Conservation (phyloP, 2,113 vertebrate genomes). For the Crocuta crocuta region DNA sequence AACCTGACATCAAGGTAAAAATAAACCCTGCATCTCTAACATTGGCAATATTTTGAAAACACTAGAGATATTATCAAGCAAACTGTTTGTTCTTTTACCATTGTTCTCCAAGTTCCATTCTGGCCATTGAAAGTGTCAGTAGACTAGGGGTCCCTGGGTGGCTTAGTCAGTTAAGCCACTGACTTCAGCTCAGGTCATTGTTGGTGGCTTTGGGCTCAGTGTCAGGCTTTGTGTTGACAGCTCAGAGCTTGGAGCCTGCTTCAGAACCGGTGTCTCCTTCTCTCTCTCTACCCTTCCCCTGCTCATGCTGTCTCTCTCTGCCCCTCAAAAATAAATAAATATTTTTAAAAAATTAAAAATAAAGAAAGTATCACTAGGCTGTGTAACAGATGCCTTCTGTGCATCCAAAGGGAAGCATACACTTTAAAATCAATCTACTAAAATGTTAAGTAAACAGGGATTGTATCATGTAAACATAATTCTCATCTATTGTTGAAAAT, state of each 20-base stretch:
- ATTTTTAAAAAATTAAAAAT: no score
- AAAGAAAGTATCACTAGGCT: neutral
- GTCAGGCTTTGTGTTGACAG: no score
- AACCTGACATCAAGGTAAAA: conserved; percentile 58
- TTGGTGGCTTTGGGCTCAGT: no score
- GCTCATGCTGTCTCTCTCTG: no score
- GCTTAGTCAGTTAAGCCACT: no score
- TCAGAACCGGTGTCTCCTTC: no score
- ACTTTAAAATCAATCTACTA: neutral
- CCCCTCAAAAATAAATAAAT: no score
- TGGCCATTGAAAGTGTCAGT: neutral
- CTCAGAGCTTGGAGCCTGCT: no score
- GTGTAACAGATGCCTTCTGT: neutral
- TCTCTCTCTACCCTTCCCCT: no score
- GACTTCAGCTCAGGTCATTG: no score
- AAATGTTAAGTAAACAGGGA: neutral
- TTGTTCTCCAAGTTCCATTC: neutral
- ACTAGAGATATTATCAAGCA: neutral
- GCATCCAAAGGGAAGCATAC: neutral
- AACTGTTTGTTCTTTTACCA: neutral
- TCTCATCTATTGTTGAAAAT: neutral
- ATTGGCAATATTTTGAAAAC: conserved; percentile 49
- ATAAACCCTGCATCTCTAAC: conserved; percentile 33
- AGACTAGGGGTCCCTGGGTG: neutral
- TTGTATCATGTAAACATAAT: neutral